phyloP scores from a whole-genome alignment of 2,113 vertebrate species.

The Rhadina sibilatrix region DNA sequence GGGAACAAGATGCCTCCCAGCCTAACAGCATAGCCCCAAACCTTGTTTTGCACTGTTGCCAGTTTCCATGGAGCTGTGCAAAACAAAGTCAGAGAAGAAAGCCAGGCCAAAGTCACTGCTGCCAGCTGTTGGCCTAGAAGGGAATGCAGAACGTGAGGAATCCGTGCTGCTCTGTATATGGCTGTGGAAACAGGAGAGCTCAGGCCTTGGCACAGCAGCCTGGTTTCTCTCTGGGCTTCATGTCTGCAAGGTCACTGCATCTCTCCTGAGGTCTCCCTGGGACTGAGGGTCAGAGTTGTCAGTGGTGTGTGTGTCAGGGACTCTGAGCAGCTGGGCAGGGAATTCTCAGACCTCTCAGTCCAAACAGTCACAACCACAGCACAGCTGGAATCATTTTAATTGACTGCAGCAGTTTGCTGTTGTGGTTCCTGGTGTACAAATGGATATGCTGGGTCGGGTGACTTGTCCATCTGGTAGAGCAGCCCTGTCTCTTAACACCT shows the following conservation, averaged over 20 bases:
- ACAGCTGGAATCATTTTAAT: not conserved
- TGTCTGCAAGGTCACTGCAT: not conserved
- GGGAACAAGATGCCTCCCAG: not conserved
- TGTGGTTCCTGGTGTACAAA: not conserved
- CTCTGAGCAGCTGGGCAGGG: not conserved
- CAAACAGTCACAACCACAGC: not conserved
- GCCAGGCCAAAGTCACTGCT: constrained; percentile 21
- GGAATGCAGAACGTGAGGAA: not conserved
- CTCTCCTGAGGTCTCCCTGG: not conserved
- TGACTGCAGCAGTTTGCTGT: not conserved
- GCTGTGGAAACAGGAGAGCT: not conserved
- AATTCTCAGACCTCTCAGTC: not conserved
- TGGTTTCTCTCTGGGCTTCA: not conserved
- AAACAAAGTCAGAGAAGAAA: constrained; percentile 26
- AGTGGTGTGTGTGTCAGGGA: not conserved
- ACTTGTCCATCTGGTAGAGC: not conserved
- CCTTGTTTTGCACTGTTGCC: not conserved
- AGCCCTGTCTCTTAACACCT: not conserved
- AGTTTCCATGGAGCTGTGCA: constrained; percentile 35
- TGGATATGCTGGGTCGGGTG: not conserved
- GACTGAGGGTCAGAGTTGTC: not conserved
- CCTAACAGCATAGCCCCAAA: not conserved
- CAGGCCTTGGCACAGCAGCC: not conserved
- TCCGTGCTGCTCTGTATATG: not conserved
- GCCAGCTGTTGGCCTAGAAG: constrained; percentile 29